phyloP scores from a whole-genome alignment of 2,113 vertebrate genomes.

The Etia nguti region DNA sequence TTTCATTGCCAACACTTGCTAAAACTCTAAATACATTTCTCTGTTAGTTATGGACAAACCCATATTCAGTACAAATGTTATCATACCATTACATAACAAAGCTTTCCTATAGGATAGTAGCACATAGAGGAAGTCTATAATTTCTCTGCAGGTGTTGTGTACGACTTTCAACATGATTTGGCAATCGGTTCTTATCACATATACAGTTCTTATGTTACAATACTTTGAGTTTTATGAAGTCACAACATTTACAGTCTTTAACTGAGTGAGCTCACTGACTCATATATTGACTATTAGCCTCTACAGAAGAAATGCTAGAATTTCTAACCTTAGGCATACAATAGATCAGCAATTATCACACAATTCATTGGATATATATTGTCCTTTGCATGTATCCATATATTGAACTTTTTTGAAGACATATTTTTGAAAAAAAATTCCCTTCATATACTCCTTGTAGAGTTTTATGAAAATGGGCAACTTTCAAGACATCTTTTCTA shows the following conservation, averaged over 20 bases:
- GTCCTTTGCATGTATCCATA: background rate
- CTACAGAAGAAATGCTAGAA: background rate
- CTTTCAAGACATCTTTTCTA: background rate
- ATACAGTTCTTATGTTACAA: background rate
- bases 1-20: background rate
- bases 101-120: background rate
- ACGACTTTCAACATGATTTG: slow-evolving; percentile 29
- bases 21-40: background rate
- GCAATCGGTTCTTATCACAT: background rate
- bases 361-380: background rate
- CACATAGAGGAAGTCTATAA: background rate
- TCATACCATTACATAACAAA: background rate
- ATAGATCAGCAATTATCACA: background rate
- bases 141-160: background rate
- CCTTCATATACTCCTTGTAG: background rate
- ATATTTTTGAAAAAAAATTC: background rate
- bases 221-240: background rate
- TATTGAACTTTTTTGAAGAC: background rate
- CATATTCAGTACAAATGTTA: background rate
- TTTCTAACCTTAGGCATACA: background rate
- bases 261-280: background rate
- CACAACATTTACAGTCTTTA: background rate
- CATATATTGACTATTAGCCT: background rate
- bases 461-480: background rate
- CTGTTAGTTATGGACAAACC: background rate